Percentiles rank a stretch among this genome's conserved stretches.
These are phyloP conservation scores for Uropetala carovei DNA, from an alignment of 2,888 invertebrate genomes.

Conservation along the genomic window DNA sequence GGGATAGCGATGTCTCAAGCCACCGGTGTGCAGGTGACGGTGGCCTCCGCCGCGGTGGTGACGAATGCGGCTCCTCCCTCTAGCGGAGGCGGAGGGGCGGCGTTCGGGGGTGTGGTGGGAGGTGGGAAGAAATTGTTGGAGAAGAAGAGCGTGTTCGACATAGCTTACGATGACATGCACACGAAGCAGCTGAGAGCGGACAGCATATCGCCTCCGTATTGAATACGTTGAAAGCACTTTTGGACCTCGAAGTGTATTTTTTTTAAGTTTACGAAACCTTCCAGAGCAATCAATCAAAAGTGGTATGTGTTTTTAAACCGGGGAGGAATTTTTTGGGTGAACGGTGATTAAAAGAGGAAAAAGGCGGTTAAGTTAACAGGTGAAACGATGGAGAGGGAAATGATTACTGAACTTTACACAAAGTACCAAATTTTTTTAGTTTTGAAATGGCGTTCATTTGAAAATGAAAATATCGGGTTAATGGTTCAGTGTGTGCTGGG, in stretches of 20 bases:
- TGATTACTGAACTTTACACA: too few species aligned
- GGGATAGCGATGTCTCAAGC: slow-evolving; percentile 85
- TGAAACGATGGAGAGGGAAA: too few species aligned
- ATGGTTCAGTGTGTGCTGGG: too few species aligned
- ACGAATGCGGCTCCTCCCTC: slow-evolving; percentile 69
- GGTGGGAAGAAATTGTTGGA: slow-evolving; percentile 79
- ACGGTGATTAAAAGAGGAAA: neutral
- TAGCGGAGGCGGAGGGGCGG: slow-evolving; percentile 74
- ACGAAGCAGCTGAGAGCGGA: slow-evolving; percentile 89
- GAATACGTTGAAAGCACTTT: slow-evolving; percentile 37
- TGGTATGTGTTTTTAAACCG: neutral
- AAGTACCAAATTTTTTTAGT: too few species aligned
- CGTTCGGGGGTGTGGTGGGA: slow-evolving; percentile 71
- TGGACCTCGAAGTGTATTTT: neutral
- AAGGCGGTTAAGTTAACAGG: too few species aligned
- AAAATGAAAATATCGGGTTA: too few species aligned
- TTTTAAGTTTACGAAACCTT: neutral
- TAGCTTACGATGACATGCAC: slow-evolving; percentile 93
- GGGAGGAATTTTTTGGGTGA: neutral
- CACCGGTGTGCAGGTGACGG: neutral
- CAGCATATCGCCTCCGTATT: slow-evolving; percentile 84
- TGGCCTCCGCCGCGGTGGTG: neutral
- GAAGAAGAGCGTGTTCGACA: slow-evolving; percentile 95
- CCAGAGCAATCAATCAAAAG: neutral
- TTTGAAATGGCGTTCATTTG: too few species aligned